Evolutionary conservation across 2,113 vertebrate genomes (phyloP).

Genomic region (Bujurquina vittata): DNA sequence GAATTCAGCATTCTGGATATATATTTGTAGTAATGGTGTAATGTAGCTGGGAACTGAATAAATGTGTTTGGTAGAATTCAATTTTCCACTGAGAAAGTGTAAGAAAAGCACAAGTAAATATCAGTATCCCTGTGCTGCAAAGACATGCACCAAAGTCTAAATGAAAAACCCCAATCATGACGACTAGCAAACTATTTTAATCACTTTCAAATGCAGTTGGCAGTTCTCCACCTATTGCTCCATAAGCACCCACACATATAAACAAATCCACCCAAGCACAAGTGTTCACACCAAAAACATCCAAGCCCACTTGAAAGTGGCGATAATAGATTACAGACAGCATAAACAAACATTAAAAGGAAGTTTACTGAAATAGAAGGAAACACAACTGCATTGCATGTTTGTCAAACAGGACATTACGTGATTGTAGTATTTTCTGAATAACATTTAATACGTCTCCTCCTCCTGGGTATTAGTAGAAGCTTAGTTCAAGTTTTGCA

Average conservation of each 20-base stretch:
- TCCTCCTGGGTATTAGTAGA: not conserved
- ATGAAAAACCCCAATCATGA: not conserved
- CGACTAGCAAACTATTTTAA: slow-evolving; percentile 11
- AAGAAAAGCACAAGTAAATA: not conserved
- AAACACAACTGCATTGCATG: not conserved
- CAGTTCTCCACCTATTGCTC: slow-evolving; percentile 4
- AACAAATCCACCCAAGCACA: slow-evolving; percentile 22
- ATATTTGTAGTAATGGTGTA: slow-evolving; percentile 23
- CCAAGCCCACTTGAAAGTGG: not conserved
- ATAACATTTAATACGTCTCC: not conserved
- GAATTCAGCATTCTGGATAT: slow-evolving; percentile 13
- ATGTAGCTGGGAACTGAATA: slow-evolving; percentile 2
- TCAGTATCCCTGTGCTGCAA: not conserved
- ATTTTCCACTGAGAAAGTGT: not conserved
- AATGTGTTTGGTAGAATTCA: slow-evolving; percentile 7
- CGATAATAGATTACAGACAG: not conserved
- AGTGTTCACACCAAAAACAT: slow-evolving; percentile 3
- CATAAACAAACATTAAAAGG: not conserved
- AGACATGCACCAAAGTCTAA: not conserved
- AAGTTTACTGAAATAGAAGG: not conserved
- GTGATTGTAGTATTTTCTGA: too few relatives aligned
- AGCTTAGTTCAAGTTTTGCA: not conserved
- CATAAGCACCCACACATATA: slow-evolving; percentile 11
- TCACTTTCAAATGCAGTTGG: not conserved
- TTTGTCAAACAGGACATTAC: not conserved